Evolutionary conservation across 2,888 invertebrate genomes (phyloP), one percentile per base, ranked within the genome.

Genomic region (Lutraria lutraria): DNA sequence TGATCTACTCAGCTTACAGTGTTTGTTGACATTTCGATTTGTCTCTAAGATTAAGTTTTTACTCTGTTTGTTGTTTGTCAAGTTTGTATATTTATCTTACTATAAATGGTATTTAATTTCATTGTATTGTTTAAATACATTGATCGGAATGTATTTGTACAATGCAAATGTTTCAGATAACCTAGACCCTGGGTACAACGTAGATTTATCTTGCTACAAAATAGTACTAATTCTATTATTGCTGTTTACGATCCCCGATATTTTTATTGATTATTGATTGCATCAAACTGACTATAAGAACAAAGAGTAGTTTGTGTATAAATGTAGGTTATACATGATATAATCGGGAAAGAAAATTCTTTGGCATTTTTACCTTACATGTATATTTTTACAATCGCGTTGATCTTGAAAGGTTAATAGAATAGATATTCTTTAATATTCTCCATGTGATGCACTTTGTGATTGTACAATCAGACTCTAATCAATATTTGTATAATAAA

Each of bases 31-130:
- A 43, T 43, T 43, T 43, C 43, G 8, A 43, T 43, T 43, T 43
- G 43, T 43, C 43, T 43, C 43, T 43, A 43, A 43, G 43, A 43
- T 43, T 4, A 43, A 43, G 43, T 43, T 43, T n/a, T 43, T 43
- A 43, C 43, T 43, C 43, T 43, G 43, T 43, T 43, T 68, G 25
- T 68, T 25, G n/a, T 68, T 68, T 13, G 12, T 13, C n/a, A 21
- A 12, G 25, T 68, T 3, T 68, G 12, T 12, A 25, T 68, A 6
- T 68, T n/a, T 68, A 25, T 25, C 63, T 25, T 68, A 12, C 63
- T 68, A 0, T 25, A 68, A n/a, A n/a, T 68, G 63, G 63, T 68
- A 68, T 68, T 68, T 25, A 68, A 68, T 68, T 68, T 68, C 63
- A 21, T 25, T 25, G 63, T 68, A 68, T 25, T 68, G 63, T 68